Evolutionary conservation across 1,140 invertebrate species (phyloP), one percentile per base, ranked within the genome.

Genomic region (Agrypnia vestita): DNA sequence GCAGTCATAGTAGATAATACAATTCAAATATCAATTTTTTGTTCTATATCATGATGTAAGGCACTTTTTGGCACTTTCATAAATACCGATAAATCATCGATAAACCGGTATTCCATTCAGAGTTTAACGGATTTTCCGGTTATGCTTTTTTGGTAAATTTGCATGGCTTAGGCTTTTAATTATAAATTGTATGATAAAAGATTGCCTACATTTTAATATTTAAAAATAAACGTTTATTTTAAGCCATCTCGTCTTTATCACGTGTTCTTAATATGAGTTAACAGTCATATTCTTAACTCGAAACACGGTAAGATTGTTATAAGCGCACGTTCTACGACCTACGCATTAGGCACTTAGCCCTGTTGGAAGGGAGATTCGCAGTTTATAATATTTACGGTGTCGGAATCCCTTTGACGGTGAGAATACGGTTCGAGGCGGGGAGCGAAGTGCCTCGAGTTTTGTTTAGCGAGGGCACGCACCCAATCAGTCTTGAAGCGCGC

Each of bases 401-500:
- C 6, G 25, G 25, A 6, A 1, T 35, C 25, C 25, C 25, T 35
- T 21, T 62, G 21, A 25, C 59, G 8, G 11, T 62, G 59, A 6
- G 10, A 62, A 25, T 51, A 51, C 8, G n/a, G 8, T 8, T 51
- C n/a, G 8, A 51, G 25, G 25, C 1, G 25, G 59, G 17, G 12
- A 35, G 21, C 7, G 25, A 8, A 43, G 7, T 0, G 12, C 13
- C 25, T 11, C 19, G 6, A 62, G 59, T 35, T 25, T 25, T 59
- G 13, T 17, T 62, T 25, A 62, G 59, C 59, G 25, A 25, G 13
- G 19, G 25, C 59, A 62, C 25, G 59, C 25, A 25, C 8, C 59
- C 59, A 62, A 62, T 62, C 25, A 62, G 59, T 62, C 59, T 21
- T 43, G 59, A 13, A 17, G 25, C 59, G 59, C 17, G 25, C 59